These are phyloP conservation scores for Epicauta chinensis DNA, from an alignment of 1,140 invertebrate genomes.

Conservation along the genomic window DNA sequence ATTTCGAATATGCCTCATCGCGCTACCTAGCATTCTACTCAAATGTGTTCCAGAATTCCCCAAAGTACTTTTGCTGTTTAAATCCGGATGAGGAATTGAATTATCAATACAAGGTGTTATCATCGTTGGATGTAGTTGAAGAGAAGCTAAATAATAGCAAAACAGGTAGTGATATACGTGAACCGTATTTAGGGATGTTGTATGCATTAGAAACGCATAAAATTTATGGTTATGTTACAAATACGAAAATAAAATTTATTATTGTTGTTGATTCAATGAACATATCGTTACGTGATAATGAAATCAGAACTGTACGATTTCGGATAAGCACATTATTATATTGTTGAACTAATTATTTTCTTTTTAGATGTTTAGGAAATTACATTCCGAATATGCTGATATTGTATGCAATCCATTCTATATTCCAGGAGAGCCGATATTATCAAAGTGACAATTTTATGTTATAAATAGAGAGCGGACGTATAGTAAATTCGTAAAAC, in stretches of 20 bases:
- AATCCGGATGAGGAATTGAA: conserved; percentile 71
- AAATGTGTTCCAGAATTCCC: conserved; percentile 75
- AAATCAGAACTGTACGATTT: conserved; percentile 76
- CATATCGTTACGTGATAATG: conserved; percentile 82
- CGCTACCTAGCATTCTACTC: too few species aligned
- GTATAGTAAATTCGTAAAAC: too few species aligned
- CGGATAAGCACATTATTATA: background rate
- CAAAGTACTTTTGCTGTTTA: conserved; percentile 76
- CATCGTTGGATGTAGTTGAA: conserved; percentile 89
- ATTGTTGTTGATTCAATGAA: conserved; percentile 90
- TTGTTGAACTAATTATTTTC: conserved; percentile 22
- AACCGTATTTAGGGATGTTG: conserved; percentile 85
- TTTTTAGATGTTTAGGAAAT: conserved; percentile 77
- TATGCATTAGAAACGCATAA: conserved; percentile 96
- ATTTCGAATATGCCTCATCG: too few species aligned
- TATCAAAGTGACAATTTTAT: conserved; percentile 59
- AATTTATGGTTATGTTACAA: conserved; percentile 98
- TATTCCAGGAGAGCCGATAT: conserved; percentile 76
- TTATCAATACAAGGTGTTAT: conserved; percentile 90
- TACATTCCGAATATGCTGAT: conserved; percentile 87
- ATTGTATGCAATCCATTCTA: conserved; percentile 94
- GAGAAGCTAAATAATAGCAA: conserved; percentile 72
- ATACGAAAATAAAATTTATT: conserved; percentile 93
- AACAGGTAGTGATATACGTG: conserved; percentile 65
- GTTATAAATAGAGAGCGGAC: too few species aligned